phyloP scores from a whole-genome alignment of 2,797 vertebrate genomes.

The Capromys pilorides region DNA sequence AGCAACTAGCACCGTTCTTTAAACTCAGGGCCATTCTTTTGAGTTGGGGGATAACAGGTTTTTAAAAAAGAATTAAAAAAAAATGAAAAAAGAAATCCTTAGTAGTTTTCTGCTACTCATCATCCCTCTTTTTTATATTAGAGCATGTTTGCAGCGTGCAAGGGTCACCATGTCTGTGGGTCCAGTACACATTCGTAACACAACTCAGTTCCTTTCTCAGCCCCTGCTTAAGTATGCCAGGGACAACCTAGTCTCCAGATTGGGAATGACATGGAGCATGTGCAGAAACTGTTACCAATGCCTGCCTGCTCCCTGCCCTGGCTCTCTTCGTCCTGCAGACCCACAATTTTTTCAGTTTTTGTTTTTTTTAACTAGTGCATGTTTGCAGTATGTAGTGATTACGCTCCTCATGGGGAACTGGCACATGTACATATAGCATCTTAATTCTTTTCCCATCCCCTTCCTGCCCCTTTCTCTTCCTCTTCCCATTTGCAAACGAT shows the following conservation, averaged over 20 bases:
- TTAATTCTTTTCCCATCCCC: neutral
- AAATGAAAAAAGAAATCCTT: neutral
- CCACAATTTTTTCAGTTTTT: neutral
- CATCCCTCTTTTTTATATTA: neutral
- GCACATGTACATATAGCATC: neutral
- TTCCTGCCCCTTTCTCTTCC: neutral
- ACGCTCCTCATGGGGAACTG: neutral
- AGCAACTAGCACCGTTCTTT: neutral
- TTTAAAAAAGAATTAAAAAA: neutral
- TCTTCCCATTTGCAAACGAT: neutral
- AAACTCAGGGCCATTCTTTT: neutral
- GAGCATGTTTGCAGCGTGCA: neutral
- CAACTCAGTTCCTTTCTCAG: neutral
- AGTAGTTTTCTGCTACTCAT: neutral
- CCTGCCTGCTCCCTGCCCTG: neutral
- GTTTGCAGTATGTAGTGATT: neutral
- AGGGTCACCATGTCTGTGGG: neutral
- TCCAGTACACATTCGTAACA: too few relatives aligned
- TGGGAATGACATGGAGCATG: neutral
- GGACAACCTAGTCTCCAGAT: neutral
- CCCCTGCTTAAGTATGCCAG: neutral
- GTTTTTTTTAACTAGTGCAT: neutral
- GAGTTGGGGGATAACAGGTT: neutral
- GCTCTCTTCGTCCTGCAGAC: neutral
- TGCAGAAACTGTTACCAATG: neutral